These are phyloP conservation scores for Drymodes brunneopygia DNA, from an alignment of 2,113 vertebrate genomes.

Conservation along the genomic window DNA sequence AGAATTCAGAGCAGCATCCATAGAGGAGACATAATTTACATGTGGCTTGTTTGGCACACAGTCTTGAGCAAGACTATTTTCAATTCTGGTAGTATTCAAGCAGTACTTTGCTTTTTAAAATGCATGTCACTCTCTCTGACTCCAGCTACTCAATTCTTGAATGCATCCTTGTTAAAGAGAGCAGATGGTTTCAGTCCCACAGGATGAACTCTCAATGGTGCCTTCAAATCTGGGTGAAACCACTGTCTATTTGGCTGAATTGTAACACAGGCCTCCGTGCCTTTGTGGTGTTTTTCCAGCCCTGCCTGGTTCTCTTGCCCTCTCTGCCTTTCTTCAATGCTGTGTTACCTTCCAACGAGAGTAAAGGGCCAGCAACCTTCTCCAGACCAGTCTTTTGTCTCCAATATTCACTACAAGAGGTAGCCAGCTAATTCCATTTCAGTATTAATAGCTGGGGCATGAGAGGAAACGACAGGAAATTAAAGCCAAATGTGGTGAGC, in stretches of 20 bases:
- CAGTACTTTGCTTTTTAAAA: constrained; percentile 16
- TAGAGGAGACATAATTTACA: neutral
- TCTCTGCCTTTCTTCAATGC: neutral
- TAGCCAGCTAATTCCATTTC: neutral
- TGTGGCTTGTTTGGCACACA: neutral
- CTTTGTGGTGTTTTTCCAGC: neutral
- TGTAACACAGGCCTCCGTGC: neutral
- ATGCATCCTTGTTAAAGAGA: constrained; percentile 44
- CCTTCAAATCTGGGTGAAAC: neutral
- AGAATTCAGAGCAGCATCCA: neutral
- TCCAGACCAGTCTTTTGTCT: neutral
- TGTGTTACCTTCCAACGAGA: neutral
- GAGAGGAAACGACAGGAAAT: neutral
- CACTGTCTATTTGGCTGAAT: neutral
- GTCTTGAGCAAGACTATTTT: neutral
- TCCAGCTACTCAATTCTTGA: constrained; percentile 40
- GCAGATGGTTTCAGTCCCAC: constrained; percentile 56
- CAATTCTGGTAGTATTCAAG: neutral
- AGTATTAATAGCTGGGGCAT: neutral
- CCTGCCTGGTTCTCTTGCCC: neutral
- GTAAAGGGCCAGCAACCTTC: neutral
- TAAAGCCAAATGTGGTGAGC: neutral
- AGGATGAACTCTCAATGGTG: constrained; percentile 23
- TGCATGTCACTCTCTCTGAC: constrained; percentile 18
- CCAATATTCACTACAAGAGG: neutral